phyloP scores from a whole-genome alignment of 2,113 vertebrate genomes.

The Panurus biarmicus region DNA sequence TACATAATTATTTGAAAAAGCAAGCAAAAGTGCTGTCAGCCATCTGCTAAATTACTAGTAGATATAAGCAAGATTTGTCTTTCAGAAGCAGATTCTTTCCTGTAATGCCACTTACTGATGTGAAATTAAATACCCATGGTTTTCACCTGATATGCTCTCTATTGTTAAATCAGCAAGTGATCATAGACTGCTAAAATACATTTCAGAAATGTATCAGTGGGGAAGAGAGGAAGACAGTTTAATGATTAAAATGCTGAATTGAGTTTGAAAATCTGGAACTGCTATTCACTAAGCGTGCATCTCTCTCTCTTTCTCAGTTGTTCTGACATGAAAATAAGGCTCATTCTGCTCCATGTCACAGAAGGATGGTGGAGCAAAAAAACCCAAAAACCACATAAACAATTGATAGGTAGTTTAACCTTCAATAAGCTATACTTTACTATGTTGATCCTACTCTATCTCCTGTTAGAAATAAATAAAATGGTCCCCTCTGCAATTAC shows the following conservation, averaged over 20 bases:
- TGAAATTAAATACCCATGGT: not conserved
- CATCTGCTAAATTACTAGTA: constrained; percentile 2
- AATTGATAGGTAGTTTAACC: not conserved
- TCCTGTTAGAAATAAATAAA: not conserved
- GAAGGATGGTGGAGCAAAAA: not conserved
- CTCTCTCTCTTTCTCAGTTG: not conserved
- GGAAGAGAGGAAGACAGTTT: not conserved
- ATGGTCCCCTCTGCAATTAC: not conserved
- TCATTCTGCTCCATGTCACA: not conserved
- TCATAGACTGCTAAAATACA: not conserved
- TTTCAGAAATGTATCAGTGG: not conserved
- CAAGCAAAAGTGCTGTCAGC: not conserved
- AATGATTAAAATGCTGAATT: not conserved
- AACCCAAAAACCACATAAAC: not conserved
- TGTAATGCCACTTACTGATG: not conserved
- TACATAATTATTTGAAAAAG: constrained; percentile 12
- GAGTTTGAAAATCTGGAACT: not conserved
- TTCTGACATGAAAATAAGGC: not conserved
- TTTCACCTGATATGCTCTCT: not conserved
- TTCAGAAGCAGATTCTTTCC: not conserved
- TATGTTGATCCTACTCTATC: not conserved
- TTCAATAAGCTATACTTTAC: not conserved
- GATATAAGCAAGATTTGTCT: constrained; percentile 26
- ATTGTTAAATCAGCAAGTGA: not conserved
- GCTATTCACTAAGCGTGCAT: not conserved